phyloP scores from a whole-genome alignment of 1,140 invertebrate genomes.

The Drosophila repleta region DNA sequence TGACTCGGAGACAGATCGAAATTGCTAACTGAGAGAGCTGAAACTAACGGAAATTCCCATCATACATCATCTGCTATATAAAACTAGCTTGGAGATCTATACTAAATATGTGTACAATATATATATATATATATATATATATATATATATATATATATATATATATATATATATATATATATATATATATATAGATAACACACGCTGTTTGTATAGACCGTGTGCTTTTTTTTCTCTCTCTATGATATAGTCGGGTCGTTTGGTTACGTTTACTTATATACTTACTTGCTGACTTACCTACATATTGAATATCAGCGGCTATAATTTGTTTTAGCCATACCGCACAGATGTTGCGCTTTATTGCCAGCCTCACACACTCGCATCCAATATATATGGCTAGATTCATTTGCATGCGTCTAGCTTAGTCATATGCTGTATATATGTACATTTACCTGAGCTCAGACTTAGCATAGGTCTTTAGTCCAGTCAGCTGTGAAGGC shows the following conservation, averaged over 20 bases:
- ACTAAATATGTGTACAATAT: slow-evolving; percentile 28
- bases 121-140: not conserved
- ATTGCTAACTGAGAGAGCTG: slow-evolving; percentile 19
- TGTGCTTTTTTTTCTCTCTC: not conserved
- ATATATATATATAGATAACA: not conserved
- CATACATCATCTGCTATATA: slow-evolving; percentile 74
- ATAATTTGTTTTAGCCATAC: slow-evolving; percentile 44
- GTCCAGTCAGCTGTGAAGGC: slow-evolving; percentile 33
- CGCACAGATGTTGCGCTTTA: slow-evolving; percentile 44
- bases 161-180: not conserved
- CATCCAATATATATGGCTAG: slow-evolving; percentile 29
- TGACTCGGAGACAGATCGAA: slow-evolving; percentile 41
- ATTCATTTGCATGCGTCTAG: slow-evolving; percentile 32
- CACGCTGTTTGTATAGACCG: slow-evolving; percentile 5
- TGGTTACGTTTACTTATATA: slow-evolving; percentile 22
- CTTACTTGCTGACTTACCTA: slow-evolving; percentile 20
- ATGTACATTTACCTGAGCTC: slow-evolving; percentile 5
- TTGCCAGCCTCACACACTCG: slow-evolving; percentile 15
- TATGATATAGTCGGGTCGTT: slow-evolving; percentile 28
- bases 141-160: not conserved
- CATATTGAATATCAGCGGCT: slow-evolving; percentile 36
- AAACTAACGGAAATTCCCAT: slow-evolving; percentile 75
- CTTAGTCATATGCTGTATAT: slow-evolving; percentile 29
- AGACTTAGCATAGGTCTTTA: slow-evolving; percentile 13
- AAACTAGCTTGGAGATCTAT: slow-evolving; percentile 43